These are phyloP conservation scores for Pseudeuparius sepicola DNA, from an alignment of 2,888 invertebrate genomes.

Conservation along the genomic window DNA sequence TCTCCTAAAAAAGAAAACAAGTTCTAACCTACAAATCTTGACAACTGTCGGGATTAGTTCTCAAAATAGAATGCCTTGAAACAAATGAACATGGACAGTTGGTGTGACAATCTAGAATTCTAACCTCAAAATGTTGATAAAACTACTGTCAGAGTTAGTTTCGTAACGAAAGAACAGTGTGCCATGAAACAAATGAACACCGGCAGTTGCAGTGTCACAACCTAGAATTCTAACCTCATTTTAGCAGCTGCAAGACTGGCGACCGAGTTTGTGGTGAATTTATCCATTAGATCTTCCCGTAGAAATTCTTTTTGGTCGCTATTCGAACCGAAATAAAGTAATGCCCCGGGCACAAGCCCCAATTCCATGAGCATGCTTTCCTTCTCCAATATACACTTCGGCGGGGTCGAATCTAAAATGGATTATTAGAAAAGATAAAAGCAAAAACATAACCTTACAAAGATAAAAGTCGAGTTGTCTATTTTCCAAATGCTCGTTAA, in stretches of 20 bases:
- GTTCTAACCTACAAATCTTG: no score
- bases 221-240: conserved; percentile 43
- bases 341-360: conserved; percentile 68
- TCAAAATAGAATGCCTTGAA: no score
- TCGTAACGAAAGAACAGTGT: no score
- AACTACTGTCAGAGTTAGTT: no score
- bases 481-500: conserved; percentile 58
- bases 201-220: no score
- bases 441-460: conserved; percentile 49
- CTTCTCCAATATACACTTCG: conserved; percentile 57
- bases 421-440: conserved; percentile 12
- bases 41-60: no score
- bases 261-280: conserved; percentile 54
- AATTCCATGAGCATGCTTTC: conserved; percentile 57
- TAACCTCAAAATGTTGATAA: no score
- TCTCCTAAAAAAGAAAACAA: conserved; percentile 19
- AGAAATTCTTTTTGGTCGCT: conserved; percentile 38
- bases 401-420: conserved; percentile 70
- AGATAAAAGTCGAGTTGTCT: conserved; percentile 62
- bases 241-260: conserved; percentile 60
- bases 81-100: no score
- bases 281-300: conserved; percentile 48
- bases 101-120: no score
- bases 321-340: conserved; percentile 59
- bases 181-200: no score